Conservation (phyloP, 1,140 invertebrate genomes). For the silkworm (Bombyx mori) region ASM3026992v2 NC_085130.1:17658001-17658500, state of each 20-base stretch:
- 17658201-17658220: constrained; percentile 78
- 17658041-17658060: neutral
- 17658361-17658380: constrained; percentile 94
- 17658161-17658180: constrained; percentile 94
- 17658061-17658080: too few species aligned
- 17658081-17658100: too few species aligned
- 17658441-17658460: too few species aligned
- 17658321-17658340: constrained; percentile 84
- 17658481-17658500: constrained; percentile 87
- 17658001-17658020: constrained; percentile 90
- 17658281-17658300: constrained; percentile 82
- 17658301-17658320: constrained; percentile 91
- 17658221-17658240: neutral
- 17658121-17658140: constrained; percentile 85
- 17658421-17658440: too few species aligned
- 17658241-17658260: too few species aligned
- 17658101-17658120: too few species aligned
- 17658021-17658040: constrained; percentile 84
- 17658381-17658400: constrained; percentile 61
- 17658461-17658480: too few species aligned
- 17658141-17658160: constrained; percentile 84
- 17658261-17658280: too few species aligned
- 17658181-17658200: constrained; percentile 93
- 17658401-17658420: neutral
- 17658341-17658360: constrained; percentile 95